A percentile compares a stretch with the other conserved stretches of the same genome.
phyloP scores from a whole-genome alignment of 2,888 invertebrate species.

The Neria commutata region DNA sequence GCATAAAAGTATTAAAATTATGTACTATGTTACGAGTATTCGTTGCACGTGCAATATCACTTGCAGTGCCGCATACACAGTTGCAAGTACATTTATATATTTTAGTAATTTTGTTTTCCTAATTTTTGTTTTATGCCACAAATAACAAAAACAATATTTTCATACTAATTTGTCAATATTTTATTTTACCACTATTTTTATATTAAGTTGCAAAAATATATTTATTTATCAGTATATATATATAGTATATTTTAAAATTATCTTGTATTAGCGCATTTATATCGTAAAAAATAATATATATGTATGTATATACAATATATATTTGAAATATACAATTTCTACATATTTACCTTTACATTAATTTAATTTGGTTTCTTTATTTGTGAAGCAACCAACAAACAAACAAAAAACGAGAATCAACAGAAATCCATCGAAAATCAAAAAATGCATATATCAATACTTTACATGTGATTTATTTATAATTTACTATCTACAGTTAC shows the following conservation, averaged over 20 bases:
- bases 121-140: not conserved
- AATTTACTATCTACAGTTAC: too few relatives aligned
- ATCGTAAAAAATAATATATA: too few relatives aligned
- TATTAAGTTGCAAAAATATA: not conserved
- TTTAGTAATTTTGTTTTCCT: slow-evolving; percentile 2
- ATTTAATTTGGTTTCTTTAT: too few relatives aligned
- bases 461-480: too few relatives aligned
- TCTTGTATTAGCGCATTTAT: slow-evolving; percentile 17
- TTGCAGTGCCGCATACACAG: too few relatives aligned
- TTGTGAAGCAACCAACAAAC: too few relatives aligned
- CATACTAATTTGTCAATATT: not conserved
- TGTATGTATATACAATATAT: too few relatives aligned
- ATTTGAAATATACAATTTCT: slow-evolving; percentile 13
- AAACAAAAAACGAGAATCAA: slow-evolving; percentile 2
- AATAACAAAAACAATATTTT: not conserved
- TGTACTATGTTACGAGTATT: not conserved
- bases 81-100: slow-evolving; percentile 7
- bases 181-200: not conserved
- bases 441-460: too few relatives aligned
- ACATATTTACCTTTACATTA: too few relatives aligned
- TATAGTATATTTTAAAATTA: not conserved
- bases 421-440: not conserved
- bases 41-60: too few relatives aligned
- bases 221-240: not conserved
- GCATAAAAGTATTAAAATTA: slow-evolving; percentile 4